Percentiles rank a stretch among this genome's conserved stretches.
Evolutionary conservation across 2,888 invertebrate species (phyloP).

Genomic region (Drosophila lutescens): DNA sequence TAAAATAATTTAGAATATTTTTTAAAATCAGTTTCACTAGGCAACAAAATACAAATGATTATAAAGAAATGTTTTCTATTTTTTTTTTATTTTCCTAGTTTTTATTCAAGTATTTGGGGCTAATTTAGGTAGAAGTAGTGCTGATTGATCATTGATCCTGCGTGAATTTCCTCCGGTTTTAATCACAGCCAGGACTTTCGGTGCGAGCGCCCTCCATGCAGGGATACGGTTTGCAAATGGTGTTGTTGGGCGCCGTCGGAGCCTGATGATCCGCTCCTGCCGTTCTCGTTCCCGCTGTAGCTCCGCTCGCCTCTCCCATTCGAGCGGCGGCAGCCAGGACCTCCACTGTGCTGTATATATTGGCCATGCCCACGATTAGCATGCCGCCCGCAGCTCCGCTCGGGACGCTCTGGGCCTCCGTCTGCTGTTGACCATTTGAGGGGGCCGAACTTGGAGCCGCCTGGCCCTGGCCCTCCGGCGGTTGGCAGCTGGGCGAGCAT

Average conservation of each 20-base stretch:
- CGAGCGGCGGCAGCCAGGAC: conserved; percentile 13
- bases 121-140: not conserved
- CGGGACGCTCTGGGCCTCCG: not conserved
- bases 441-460: not conserved
- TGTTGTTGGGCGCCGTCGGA: not conserved
- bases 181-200: conserved; percentile 1
- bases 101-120: conserved; percentile 5
- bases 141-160: not conserved
- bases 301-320: not conserved
- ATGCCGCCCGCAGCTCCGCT: conserved; percentile 11
- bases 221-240: conserved; percentile 12
- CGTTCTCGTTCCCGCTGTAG: not conserved
- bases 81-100: not conserved
- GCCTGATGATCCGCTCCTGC: conserved; percentile 2
- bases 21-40: too few relatives aligned
- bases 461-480: not conserved
- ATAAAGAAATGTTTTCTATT: too few relatives aligned
- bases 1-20: too few relatives aligned
- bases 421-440: not conserved
- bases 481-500: conserved; percentile 23
- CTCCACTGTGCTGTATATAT: conserved; percentile 21
- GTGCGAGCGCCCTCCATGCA: conserved; percentile 17
- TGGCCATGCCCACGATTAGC: conserved; percentile 26
- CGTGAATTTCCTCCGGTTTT: not conserved
- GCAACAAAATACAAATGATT: too few relatives aligned